Evolutionary conservation across 2,888 invertebrate genomes (phyloP).

Genomic region (Nomada ruficornis): DNA sequence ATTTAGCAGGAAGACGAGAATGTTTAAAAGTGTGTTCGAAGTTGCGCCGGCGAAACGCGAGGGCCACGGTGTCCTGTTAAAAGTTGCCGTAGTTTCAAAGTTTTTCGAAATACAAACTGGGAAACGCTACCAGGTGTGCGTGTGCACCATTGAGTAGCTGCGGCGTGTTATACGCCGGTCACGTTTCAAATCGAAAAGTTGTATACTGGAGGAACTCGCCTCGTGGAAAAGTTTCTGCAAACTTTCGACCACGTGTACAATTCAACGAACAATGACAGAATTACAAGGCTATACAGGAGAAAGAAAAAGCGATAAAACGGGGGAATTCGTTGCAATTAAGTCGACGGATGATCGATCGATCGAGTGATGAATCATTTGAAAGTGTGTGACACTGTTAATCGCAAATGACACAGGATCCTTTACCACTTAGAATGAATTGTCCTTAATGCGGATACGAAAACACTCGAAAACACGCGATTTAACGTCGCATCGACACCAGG

Average conservation of each 20-base stretch:
- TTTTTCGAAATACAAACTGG: constrained; percentile 51
- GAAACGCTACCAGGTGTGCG: neutral
- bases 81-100: constrained; percentile 39
- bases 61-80: constrained; percentile 37
- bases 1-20: constrained; percentile 21
- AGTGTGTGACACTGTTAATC: neutral
- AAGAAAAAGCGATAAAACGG: neutral
- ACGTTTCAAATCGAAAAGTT: constrained; percentile 58
- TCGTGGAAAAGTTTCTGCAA: constrained; percentile 11
- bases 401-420: neutral
- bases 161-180: constrained; percentile 46
- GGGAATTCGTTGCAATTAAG: neutral
- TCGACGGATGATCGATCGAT: neutral
- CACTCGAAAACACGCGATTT: too few relatives aligned
- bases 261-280: neutral
- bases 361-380: neutral
- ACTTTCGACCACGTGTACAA: constrained; percentile 11
- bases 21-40: constrained; percentile 22
- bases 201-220: constrained; percentile 10
- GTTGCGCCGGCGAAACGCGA: constrained; percentile 16
- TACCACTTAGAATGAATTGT: too few relatives aligned
- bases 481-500: too few relatives aligned
- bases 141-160: constrained; percentile 24
- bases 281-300: constrained; percentile 1
- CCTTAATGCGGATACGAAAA: too few relatives aligned